Conservation (phyloP, 2,888 invertebrate genomes). For the Mimumesa dahlbomi region DNA sequence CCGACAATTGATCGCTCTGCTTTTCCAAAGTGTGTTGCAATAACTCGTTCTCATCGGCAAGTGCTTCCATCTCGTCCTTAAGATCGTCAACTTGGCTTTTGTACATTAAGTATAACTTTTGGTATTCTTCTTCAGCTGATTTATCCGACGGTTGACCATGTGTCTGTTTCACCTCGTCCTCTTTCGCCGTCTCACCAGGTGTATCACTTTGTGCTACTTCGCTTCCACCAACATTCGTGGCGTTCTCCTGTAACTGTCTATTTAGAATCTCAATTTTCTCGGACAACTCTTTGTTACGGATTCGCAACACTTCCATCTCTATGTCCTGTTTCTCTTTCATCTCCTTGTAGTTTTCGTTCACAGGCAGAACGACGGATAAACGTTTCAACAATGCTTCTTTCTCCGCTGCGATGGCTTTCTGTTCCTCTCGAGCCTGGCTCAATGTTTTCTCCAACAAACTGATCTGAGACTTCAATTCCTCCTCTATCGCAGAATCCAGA, state of each 20-base stretch:
- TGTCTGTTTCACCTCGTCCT: not conserved
- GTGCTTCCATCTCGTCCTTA: slow-evolving; percentile 82
- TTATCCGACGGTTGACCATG: too few species aligned
- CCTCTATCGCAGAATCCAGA: slow-evolving; percentile 89
- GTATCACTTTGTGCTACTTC: too few species aligned
- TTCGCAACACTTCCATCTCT: slow-evolving; percentile 88
- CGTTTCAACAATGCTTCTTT: slow-evolving; percentile 86
- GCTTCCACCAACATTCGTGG: not conserved
- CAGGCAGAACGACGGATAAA: slow-evolving; percentile 87
- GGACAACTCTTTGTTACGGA: slow-evolving; percentile 86
- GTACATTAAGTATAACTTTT: slow-evolving; percentile 55
- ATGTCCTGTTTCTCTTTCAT: slow-evolving; percentile 91
- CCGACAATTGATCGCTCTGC: slow-evolving; percentile 78
- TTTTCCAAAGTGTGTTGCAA: slow-evolving; percentile 83
- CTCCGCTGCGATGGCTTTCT: slow-evolving; percentile 85
- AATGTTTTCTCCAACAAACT: slow-evolving; percentile 85
- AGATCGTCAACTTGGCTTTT: slow-evolving; percentile 81
- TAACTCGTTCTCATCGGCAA: slow-evolving; percentile 85
- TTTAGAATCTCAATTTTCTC: slow-evolving; percentile 84
- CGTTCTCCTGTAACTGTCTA: slow-evolving; percentile 60
- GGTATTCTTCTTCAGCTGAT: slow-evolving; percentile 19
- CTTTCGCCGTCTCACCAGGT: too few species aligned
- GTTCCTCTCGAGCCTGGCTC: slow-evolving; percentile 83
- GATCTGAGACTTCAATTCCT: slow-evolving; percentile 88
- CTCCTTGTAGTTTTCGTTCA: slow-evolving; percentile 89